Percentiles rank a stretch among this genome's conserved stretches.
Conservation (phyloP, 2,113 vertebrate species). For the Callocephalon fimbriatum region DNA sequence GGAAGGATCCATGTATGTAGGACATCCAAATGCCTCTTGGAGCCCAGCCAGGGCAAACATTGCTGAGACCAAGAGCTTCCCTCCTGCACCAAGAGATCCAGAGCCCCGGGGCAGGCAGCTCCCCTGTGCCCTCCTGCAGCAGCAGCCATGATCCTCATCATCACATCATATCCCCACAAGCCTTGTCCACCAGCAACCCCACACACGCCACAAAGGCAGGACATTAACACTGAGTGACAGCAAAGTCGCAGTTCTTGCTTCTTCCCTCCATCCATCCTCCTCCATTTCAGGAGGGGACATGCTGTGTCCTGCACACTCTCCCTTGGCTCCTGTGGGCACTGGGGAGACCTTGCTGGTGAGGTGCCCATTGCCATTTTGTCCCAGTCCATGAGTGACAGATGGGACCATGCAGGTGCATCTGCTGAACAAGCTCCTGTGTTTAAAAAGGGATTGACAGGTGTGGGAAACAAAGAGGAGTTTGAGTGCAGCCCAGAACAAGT, state of each 20-base stretch:
- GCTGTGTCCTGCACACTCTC: rapidly evolving
- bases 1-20: no score
- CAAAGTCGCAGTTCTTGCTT: background rate
- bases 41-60: no score
- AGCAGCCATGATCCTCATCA: background rate
- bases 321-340: background rate
- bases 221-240: background rate
- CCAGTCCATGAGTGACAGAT: background rate
- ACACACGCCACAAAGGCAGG: background rate
- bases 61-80: no score
- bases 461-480: background rate
- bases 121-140: background rate
- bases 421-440: background rate
- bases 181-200: background rate
- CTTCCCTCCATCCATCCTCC: background rate
- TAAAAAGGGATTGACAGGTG: background rate
- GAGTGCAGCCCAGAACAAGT: background rate
- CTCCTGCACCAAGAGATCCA: no score
- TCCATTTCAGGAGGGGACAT: rapidly evolving
- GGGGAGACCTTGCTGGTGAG: background rate
- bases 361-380: background rate
- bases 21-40: no score
- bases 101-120: no score
- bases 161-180: background rate
- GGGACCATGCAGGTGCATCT: background rate